Conservation (phyloP, 2,888 invertebrate genomes). For the Clanis bilineata region DNA sequence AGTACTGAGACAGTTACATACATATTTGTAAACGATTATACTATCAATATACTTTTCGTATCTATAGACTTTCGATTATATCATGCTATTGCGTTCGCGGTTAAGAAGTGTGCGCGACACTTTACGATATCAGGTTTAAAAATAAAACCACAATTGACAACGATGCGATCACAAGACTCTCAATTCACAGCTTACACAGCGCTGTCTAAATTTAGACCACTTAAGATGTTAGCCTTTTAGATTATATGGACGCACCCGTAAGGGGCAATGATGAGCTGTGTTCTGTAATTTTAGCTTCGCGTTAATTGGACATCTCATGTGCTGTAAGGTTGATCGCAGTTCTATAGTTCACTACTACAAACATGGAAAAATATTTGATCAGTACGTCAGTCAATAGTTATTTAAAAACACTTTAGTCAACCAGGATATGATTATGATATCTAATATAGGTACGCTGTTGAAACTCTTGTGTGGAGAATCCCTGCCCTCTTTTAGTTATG, state of each 20-base stretch:
- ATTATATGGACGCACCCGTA: slow-evolving; percentile 43
- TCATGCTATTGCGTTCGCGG: slow-evolving; percentile 6
- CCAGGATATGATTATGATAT: too few species aligned
- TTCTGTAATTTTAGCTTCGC: slow-evolving; percentile 57
- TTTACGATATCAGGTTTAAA: slow-evolving; percentile 51
- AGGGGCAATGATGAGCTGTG: slow-evolving; percentile 50
- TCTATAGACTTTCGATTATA: too few species aligned
- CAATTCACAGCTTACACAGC: slow-evolving; percentile 54
- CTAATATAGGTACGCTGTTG: too few species aligned
- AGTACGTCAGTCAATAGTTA: background rate
- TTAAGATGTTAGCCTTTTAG: slow-evolving; percentile 64
- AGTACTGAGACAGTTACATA: too few species aligned
- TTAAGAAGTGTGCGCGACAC: slow-evolving; percentile 18
- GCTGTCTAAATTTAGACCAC: slow-evolving; percentile 69
- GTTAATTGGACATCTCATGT: slow-evolving; percentile 53
- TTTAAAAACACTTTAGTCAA: too few species aligned
- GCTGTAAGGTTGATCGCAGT: slow-evolving; percentile 25
- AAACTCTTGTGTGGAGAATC: too few species aligned
- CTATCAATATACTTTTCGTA: too few species aligned
- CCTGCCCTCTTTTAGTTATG: too few species aligned
- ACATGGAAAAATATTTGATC: background rate
- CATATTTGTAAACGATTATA: too few species aligned
- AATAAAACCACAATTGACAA: slow-evolving; percentile 61
- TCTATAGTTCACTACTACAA: background rate
- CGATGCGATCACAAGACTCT: slow-evolving; percentile 58